Evolutionary conservation across 2,888 invertebrate genomes (phyloP).

Genomic region (Taphrorychus bicolor): DNA sequence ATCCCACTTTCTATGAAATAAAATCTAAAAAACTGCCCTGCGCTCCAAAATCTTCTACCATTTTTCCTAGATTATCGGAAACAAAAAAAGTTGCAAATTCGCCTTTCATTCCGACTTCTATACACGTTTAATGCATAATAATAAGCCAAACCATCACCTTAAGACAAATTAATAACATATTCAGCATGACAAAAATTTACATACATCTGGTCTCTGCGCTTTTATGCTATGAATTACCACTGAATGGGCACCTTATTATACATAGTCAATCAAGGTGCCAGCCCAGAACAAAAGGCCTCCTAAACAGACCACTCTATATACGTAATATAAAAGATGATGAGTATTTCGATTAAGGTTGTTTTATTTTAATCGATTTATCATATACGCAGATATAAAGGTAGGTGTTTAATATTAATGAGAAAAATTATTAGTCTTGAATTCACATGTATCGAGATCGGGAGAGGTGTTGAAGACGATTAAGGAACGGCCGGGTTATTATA

Average conservation of each 20-base stretch:
- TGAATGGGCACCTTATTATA: background rate
- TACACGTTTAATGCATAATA: too few relatives aligned
- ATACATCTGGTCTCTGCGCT: background rate
- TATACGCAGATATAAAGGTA: slow-evolving; percentile 48
- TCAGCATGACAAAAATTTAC: background rate
- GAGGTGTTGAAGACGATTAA: slow-evolving; percentile 43
- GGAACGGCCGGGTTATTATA: slow-evolving; percentile 40
- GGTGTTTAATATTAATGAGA: slow-evolving; percentile 57
- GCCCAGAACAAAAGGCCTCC: background rate
- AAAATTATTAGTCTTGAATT: slow-evolving; percentile 49
- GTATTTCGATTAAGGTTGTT: slow-evolving; percentile 57
- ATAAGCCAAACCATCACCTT: background rate
- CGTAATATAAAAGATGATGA: slow-evolving; percentile 44
- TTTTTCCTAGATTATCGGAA: too few relatives aligned
- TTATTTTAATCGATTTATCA: slow-evolving; percentile 59
- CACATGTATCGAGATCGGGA: slow-evolving; percentile 39
- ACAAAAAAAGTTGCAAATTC: too few relatives aligned
- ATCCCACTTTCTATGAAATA: too few relatives aligned
- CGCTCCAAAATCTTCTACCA: too few relatives aligned
- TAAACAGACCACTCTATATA: slow-evolving; percentile 16
- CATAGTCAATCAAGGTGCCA: background rate
- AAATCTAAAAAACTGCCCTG: too few relatives aligned
- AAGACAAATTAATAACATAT: background rate
- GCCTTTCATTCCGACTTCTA: too few relatives aligned
- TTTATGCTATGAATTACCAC: background rate